Evolutionary conservation across 2,888 invertebrate species (phyloP).

Genomic region (Chouioia cunea): DNA sequence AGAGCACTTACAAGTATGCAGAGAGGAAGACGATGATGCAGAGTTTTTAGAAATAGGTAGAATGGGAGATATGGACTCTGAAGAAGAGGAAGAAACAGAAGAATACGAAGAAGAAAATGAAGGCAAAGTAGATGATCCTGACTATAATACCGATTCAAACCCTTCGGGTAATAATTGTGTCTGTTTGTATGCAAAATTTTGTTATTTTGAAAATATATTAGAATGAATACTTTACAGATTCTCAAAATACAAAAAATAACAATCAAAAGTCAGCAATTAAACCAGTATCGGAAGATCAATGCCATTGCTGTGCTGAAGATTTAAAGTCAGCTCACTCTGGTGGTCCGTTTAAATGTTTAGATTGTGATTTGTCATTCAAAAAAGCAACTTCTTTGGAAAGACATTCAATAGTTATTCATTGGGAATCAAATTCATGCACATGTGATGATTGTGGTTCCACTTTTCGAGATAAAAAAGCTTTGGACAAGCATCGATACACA

Average conservation of each 20-base stretch:
- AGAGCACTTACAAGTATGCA: slow-evolving; percentile 63
- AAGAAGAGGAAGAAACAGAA: slow-evolving; percentile 58
- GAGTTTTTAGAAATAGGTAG: slow-evolving; percentile 59
- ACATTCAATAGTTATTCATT: slow-evolving; percentile 80
- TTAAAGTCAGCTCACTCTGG: slow-evolving; percentile 72
- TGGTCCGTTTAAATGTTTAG: slow-evolving; percentile 72
- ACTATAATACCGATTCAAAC: slow-evolving; percentile 49
- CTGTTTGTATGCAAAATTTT: slow-evolving; percentile 2
- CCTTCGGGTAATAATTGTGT: slow-evolving; percentile 39
- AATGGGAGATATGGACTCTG: slow-evolving; percentile 59
- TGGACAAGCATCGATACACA: slow-evolving; percentile 78
- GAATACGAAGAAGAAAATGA: slow-evolving; percentile 53
- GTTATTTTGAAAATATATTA: slow-evolving; percentile 2
- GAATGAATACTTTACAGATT: slow-evolving; percentile 36
- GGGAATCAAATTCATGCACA: slow-evolving; percentile 73
- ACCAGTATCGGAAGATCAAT: slow-evolving; percentile 66
- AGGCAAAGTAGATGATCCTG: slow-evolving; percentile 51
- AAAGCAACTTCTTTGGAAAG: slow-evolving; percentile 76
- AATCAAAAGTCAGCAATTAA: slow-evolving; percentile 58
- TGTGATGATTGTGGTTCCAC: slow-evolving; percentile 78
- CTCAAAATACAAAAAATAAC: slow-evolving; percentile 50
- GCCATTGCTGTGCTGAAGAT: slow-evolving; percentile 74
- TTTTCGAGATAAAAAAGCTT: slow-evolving; percentile 74
- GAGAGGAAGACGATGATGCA: slow-evolving; percentile 63
- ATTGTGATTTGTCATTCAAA: slow-evolving; percentile 82